Conservation (phyloP, 92 coral and sea anemone genomes). For the Epizoanthus ramosus region DNA sequence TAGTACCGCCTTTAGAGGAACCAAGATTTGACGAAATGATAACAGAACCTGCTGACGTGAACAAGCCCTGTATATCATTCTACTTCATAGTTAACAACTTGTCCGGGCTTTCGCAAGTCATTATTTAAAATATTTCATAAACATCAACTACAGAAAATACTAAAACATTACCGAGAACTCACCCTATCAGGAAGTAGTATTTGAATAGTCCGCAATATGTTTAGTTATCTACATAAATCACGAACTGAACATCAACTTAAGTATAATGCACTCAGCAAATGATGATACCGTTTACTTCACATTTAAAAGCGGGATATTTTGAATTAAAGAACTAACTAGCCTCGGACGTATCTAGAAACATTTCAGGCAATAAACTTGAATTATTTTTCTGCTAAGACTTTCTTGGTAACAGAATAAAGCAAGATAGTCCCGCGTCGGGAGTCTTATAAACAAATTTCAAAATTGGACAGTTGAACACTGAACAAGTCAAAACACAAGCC, state of each 20-base stretch:
- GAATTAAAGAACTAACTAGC: too few species aligned
- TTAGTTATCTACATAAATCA: background rate
- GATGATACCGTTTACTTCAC: too few species aligned
- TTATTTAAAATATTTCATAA: background rate
- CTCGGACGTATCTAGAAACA: too few species aligned
- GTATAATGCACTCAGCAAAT: too few species aligned
- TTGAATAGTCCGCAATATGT: background rate
- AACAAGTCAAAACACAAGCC: background rate
- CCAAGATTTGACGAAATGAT: background rate
- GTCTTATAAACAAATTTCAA: background rate
- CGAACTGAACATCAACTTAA: background rate
- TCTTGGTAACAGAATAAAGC: background rate
- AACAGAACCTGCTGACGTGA: background rate
- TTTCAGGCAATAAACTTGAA: too few species aligned
- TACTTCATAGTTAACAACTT: too few species aligned
- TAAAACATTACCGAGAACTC: background rate
- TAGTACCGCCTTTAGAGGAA: conserved; percentile 12
- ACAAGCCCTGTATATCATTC: background rate
- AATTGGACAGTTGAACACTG: background rate
- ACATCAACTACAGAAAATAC: background rate
- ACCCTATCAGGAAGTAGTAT: background rate
- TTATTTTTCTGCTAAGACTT: too few species aligned
- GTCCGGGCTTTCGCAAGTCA: background rate
- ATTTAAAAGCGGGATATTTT: too few species aligned
- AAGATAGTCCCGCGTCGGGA: background rate